A percentile compares a stretch with the other conserved stretches of the same genome.
These are phyloP conservation scores for Eulemur macaco DNA, from an alignment of 2,113 vertebrate genomes.

Conservation along the genomic window DNA sequence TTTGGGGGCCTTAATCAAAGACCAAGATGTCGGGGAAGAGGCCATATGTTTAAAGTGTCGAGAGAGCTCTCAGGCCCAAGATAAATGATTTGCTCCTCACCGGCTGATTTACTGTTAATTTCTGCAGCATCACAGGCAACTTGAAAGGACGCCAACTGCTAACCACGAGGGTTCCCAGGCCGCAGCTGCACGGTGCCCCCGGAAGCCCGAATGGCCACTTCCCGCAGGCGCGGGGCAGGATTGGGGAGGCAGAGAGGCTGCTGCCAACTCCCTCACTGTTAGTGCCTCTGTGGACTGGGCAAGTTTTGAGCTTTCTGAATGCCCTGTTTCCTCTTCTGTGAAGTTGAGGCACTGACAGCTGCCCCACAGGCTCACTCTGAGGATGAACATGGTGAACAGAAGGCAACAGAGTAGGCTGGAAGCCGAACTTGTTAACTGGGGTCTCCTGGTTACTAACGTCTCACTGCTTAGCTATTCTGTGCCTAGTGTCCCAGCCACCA, in stretches of 20 bases:
- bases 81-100: background rate
- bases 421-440: background rate
- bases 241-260: background rate
- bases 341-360: background rate
- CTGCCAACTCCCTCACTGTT: accelerated
- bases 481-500: background rate
- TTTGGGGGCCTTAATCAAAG: background rate
- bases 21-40: background rate
- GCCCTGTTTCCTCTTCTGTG: background rate
- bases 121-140: constrained; percentile 10
- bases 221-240: accelerated
- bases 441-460: background rate
- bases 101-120: background rate
- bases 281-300: too few relatives aligned
- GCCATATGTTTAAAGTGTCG: background rate
- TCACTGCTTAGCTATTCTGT: background rate
- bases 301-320: background rate
- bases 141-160: background rate
- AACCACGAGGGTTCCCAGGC: background rate
- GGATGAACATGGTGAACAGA: background rate
- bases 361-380: background rate
- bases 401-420: background rate
- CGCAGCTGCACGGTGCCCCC: accelerated
- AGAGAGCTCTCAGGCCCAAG: background rate
- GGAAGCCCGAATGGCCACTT: accelerated